A percentile compares a stretch with the other conserved stretches of the same genome.
These are phyloP conservation scores for Cheilosia variabilis DNA, from an alignment of 2,888 invertebrate genomes.

Conservation along the genomic window DNA sequence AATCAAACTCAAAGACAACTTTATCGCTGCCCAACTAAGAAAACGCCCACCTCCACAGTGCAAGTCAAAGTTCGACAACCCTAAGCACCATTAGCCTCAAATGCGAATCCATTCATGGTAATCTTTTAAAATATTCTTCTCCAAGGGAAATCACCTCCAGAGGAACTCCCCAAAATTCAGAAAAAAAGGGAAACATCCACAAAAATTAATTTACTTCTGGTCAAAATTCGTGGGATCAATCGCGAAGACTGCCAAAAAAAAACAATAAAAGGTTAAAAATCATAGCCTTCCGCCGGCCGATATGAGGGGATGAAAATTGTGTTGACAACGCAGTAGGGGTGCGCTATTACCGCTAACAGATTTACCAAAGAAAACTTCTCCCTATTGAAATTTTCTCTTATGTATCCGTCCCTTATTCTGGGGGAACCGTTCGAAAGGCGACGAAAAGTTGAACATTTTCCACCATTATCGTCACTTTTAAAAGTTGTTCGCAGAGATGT, in stretches of 20 bases:
- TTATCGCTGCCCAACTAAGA: too few relatives aligned
- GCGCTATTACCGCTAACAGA: slow-evolving; percentile 55
- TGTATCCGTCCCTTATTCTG: slow-evolving; percentile 27
- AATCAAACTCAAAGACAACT: too few relatives aligned
- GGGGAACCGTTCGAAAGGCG: slow-evolving; percentile 63
- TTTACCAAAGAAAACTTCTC: slow-evolving; percentile 51
- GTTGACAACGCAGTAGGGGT: slow-evolving; percentile 51
- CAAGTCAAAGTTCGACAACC: too few relatives aligned
- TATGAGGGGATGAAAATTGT: slow-evolving; percentile 37
- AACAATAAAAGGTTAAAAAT: slow-evolving; percentile 33
- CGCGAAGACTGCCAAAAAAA: not conserved
- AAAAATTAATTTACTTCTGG: slow-evolving; percentile 54
- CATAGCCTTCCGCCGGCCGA: not conserved
- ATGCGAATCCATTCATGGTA: not conserved
- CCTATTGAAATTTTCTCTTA: slow-evolving; percentile 27
- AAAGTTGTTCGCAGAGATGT: slow-evolving; percentile 46
- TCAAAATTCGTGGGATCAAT: slow-evolving; percentile 21
- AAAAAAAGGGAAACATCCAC: not conserved
- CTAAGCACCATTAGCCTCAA: not conserved
- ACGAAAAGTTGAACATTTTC: slow-evolving; percentile 69
- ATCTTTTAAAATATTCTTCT: not conserved
- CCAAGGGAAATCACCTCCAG: not conserved
- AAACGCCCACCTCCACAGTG: too few relatives aligned
- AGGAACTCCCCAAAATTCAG: not conserved
- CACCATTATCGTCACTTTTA: slow-evolving; percentile 73